These are phyloP conservation scores for Nerophis ophidion DNA, from an alignment of 2,113 vertebrate genomes.

Conservation along the genomic window DNA sequence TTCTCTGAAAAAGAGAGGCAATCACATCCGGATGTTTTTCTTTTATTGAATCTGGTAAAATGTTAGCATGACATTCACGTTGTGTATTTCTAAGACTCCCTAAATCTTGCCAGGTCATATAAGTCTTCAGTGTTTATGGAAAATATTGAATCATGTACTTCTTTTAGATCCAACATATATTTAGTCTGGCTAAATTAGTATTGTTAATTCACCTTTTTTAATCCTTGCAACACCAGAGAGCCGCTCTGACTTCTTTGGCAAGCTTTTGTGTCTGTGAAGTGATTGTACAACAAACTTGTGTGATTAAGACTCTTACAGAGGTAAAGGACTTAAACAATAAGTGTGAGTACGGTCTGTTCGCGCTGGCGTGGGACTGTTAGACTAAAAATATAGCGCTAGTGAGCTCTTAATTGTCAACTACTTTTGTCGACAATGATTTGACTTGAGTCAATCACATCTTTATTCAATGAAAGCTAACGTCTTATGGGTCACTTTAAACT, in stretches of 20 bases:
- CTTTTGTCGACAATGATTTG: too few species aligned
- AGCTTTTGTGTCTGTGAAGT: neutral
- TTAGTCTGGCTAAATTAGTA: neutral
- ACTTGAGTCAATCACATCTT: too few species aligned
- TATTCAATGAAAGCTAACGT: too few species aligned
- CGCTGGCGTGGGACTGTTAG: neutral
- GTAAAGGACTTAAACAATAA: neutral
- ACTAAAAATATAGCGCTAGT: neutral
- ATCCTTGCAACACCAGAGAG: neutral
- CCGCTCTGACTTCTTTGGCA: slow-evolving; percentile 1
- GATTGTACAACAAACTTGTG: neutral
- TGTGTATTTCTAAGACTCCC: too few species aligned
- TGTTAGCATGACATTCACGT: too few species aligned
- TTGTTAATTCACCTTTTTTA: neutral
- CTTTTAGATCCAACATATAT: neutral
- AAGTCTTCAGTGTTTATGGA: too few species aligned
- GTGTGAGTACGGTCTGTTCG: neutral
- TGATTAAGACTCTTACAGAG: neutral
- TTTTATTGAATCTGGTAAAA: too few species aligned
- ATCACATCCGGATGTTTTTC: too few species aligned
- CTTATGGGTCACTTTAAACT: too few species aligned
- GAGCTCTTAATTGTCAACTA: too few species aligned
- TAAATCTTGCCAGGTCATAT: too few species aligned
- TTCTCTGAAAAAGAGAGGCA: too few species aligned
- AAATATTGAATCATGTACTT: neutral